phyloP scores from a whole-genome alignment of 2,888 invertebrate genomes.

The Eustalomyia histrio region DNA sequence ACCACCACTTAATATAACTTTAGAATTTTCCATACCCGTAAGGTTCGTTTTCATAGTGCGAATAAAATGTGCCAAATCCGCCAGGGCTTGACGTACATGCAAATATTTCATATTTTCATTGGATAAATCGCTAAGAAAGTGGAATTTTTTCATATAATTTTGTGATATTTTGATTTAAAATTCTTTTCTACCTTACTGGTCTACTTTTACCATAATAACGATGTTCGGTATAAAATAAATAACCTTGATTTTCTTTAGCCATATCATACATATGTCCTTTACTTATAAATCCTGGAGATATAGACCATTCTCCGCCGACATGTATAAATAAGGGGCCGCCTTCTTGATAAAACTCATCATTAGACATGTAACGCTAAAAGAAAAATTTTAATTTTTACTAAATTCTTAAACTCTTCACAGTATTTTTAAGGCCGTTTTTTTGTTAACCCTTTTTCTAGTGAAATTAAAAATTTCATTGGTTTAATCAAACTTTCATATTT shows the following conservation, averaged over 20 bases:
- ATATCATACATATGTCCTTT: slow-evolving; percentile 84
- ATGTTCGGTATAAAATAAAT: slow-evolving; percentile 88
- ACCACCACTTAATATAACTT: slow-evolving; percentile 82
- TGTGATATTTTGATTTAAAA: background rate
- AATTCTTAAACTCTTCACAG: background rate
- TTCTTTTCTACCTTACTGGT: slow-evolving; percentile 83
- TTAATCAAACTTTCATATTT: too few relatives aligned
- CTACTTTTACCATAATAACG: slow-evolving; percentile 88
- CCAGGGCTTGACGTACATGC: slow-evolving; percentile 84
- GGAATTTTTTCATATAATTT: background rate
- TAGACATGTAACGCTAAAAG: slow-evolving; percentile 80
- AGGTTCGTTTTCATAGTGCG: slow-evolving; percentile 78
- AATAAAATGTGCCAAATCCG: slow-evolving; percentile 85
- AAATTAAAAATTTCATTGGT: too few relatives aligned
- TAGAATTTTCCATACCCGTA: slow-evolving; percentile 76
- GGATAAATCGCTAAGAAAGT: slow-evolving; percentile 80
- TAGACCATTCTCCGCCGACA: slow-evolving; percentile 87
- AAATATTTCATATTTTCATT: slow-evolving; percentile 83
- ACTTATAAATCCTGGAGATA: slow-evolving; percentile 81
- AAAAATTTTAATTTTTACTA: background rate
- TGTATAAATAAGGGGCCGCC: slow-evolving; percentile 84
- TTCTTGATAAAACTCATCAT: slow-evolving; percentile 78
- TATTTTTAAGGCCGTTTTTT: too few relatives aligned
- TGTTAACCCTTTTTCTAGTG: too few relatives aligned
- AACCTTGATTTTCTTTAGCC: slow-evolving; percentile 82